Base-by-base conservation (phyloP, 2,797 vertebrate species). In the Perodicticus potto region DNA sequence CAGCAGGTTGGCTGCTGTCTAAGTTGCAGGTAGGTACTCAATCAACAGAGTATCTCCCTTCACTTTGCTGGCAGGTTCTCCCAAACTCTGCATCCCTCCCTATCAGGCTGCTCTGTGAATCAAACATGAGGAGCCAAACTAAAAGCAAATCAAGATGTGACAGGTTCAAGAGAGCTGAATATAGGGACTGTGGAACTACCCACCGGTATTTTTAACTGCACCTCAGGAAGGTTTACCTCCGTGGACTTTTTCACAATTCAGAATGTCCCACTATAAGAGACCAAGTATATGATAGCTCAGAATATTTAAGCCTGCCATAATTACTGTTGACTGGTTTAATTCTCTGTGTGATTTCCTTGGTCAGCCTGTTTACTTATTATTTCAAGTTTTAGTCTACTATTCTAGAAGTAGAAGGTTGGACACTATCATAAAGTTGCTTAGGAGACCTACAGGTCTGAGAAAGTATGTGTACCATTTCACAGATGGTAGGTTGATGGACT, bases 91-190 rank as follows among this genome's bases (percentile, higher is more conserved):
- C 57, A 95, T 96, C 94, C 91, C 95, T 97, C 84, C 86, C 59
- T 86, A 86, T 96, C 95, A 96, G 81, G 65, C 86, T 94, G 45
- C 67, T 95, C 93, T 53, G 1, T 98, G 94, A 98, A 93, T 97
- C 95, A 93, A 93, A 93, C 93, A 91, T 61, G 90, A 82, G 19
- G 5, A 63, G 95, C 96, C 92, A 91, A 11, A 0, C 89, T 96
- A 95, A 96, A 97, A 98, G 88, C 92, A 19, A 87, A 94, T 97
- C 19, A 0, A 78, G 93, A 95, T 86, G 77, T 96, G 96, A 97
- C 96, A 95, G 0, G 4, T 85, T 95, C 96, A 95, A 94, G 95
- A 97, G 55, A 86, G 95, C 78, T 63, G 45, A 85, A 63, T 63
- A 27, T n/a, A 88, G 78, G 73, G n/a, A 53, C 81, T 92, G 74